These are phyloP conservation scores for Pardalotus punctatus DNA, from an alignment of 2,113 vertebrate genomes.

Conservation along the genomic window DNA sequence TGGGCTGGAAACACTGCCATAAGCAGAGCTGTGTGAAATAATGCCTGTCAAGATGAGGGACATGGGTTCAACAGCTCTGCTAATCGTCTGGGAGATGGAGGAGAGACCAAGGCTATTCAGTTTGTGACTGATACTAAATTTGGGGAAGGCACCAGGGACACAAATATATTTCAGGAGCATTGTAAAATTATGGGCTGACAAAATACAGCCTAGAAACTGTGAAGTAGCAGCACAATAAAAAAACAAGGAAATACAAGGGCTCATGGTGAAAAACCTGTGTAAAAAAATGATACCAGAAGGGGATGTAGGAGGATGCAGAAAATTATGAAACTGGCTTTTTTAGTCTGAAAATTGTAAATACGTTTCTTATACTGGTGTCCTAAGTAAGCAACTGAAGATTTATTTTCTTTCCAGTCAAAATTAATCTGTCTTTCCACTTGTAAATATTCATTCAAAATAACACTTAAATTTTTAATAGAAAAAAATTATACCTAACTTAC, in stretches of 20 bases:
- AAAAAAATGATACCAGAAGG: neutral
- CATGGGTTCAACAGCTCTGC: neutral
- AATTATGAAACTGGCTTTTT: neutral
- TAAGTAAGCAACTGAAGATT: neutral
- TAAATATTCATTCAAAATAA: neutral
- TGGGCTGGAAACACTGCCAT: neutral
- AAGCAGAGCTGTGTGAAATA: neutral
- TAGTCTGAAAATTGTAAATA: neutral
- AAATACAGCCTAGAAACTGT: neutral
- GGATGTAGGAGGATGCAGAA: rapidly evolving
- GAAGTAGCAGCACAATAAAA: neutral
- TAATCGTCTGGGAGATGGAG: neutral
- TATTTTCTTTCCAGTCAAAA: neutral
- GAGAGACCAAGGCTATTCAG: neutral
- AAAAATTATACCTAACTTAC: neutral
- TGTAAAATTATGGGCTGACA: neutral
- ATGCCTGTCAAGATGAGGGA: rapidly evolving
- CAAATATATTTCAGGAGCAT: neutral
- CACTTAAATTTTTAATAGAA: neutral
- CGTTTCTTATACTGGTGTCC: neutral
- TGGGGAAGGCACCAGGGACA: neutral
- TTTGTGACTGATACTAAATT: neutral
- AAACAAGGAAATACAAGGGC: neutral
- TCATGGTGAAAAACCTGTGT: neutral
- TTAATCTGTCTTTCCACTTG: neutral